Conservation (phyloP, 2,797 vertebrate genomes). For the Amphiprion clarkii region DNA sequence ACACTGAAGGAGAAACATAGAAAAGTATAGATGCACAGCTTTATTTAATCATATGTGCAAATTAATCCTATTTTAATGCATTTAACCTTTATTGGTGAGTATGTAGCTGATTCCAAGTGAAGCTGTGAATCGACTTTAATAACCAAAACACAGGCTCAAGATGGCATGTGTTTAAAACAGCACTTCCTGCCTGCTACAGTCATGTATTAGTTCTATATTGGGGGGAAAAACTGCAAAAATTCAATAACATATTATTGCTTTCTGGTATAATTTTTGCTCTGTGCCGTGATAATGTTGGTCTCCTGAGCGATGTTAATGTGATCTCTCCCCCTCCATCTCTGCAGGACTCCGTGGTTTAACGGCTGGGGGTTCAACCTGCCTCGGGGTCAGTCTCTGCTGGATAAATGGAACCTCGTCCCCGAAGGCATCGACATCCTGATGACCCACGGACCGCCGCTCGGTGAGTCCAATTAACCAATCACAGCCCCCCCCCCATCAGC, state of each 20-base stretch:
- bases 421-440: constrained; percentile 98
- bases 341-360: constrained; percentile 99
- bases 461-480: constrained; percentile 88
- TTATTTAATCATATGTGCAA: too few relatives aligned
- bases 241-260: not conserved
- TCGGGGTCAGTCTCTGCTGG: constrained; percentile 97
- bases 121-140: not conserved
- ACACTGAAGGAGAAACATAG: too few relatives aligned
- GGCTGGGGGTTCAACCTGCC: constrained; percentile 99
- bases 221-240: not conserved
- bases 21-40: too few relatives aligned
- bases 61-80: too few relatives aligned
- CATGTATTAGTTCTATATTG: too few relatives aligned
- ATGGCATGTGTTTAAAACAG: constrained; percentile 4
- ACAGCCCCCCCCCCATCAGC: constrained; percentile 47
- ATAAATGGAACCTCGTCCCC: constrained; percentile 98
- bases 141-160: not conserved
- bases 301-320: constrained; percentile 27
- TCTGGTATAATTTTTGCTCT: constrained; percentile 12
- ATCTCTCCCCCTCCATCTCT: constrained; percentile 28
- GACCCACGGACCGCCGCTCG: constrained; percentile 97
- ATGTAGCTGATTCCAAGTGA: not conserved
- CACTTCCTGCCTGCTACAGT: not conserved
- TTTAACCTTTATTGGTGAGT: not conserved
- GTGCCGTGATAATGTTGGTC: constrained; percentile 2